Evolutionary conservation across 2,888 invertebrate species (phyloP), one percentile per base, ranked within the genome.

Genomic region (Syrista parreyssii): DNA sequence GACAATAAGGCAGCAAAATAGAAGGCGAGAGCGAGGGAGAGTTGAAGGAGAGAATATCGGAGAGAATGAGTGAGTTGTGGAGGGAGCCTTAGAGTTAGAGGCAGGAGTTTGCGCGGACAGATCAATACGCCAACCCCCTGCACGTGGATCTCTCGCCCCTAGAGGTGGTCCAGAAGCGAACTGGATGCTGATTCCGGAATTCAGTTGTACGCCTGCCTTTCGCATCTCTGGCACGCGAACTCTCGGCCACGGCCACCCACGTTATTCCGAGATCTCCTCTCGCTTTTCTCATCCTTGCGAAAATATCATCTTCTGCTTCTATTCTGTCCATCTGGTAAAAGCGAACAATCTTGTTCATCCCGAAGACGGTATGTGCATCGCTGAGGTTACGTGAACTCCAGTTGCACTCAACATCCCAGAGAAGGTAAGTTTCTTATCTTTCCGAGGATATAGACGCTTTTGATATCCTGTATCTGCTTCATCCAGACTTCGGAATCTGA

Each of bases 51-150:
- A 68, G 30, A 77, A 74, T 76, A 74, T 31, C 71, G 12, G 33
- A 32, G 71, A 71, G 32, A 33, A 33, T 33, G 71, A 33, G 23
- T 31, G 71, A 71, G 34, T 77, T 79, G 83, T 82, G 78, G 81
- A 83, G 79, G 80, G 75, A 81, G 80, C 78, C 81, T 84, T 79
- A 84, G 84, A 82, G 71, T 32, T 71, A 31, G 33, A 73, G 34
- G 80, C 84, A 79, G 82, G 88, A 89, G 88, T 87, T 88, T 88
- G 88, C 88, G 90, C 89, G 90, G 84, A 85, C 87, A 87, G 88
- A 89, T 89, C 89, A 89, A 89, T 89, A 89, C 89, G 83, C 83
- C 78, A 77, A 78, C 80, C 84, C 86, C 85, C 88, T 83, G 85
- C 89, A 86, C 88, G 86, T 88, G 88, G 86, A 86, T 86, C 80